Conservation (phyloP, 2,888 invertebrate genomes). For the Chouioia cunea region DNA sequence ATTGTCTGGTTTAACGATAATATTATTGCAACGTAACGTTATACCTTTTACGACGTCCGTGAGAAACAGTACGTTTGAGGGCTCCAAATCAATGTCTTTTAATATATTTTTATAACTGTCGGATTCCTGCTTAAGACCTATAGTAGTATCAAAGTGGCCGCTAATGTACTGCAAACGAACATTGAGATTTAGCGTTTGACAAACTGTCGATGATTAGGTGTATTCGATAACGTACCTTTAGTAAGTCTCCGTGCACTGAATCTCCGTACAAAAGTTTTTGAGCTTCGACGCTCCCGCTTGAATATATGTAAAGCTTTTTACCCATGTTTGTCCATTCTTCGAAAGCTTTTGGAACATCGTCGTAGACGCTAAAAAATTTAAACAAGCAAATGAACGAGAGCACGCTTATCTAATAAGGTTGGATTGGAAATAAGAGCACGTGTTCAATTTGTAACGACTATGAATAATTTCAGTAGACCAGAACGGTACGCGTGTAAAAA, state of each 20-base stretch:
- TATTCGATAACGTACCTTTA: constrained; percentile 68
- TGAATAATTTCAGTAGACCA: too few relatives aligned
- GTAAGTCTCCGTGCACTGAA: constrained; percentile 82
- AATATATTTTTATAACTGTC: constrained; percentile 85
- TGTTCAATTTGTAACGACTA: too few relatives aligned
- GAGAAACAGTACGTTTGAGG: constrained; percentile 84
- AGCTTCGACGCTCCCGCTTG: constrained; percentile 91
- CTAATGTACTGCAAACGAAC: constrained; percentile 72
- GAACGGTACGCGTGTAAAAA: too few relatives aligned
- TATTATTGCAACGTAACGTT: neutral
- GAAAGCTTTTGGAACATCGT: constrained; percentile 84
- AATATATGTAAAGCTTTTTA: constrained; percentile 85
- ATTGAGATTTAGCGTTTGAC: too few relatives aligned
- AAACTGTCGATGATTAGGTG: neutral
- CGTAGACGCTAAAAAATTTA: constrained; percentile 79
- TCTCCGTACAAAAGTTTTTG: constrained; percentile 89
- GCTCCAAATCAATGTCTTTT: constrained; percentile 74
- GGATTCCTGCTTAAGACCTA: constrained; percentile 84
- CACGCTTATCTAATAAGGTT: neutral
- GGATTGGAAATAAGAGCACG: too few relatives aligned
- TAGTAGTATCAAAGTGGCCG: constrained; percentile 88
- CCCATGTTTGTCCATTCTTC: constrained; percentile 79
- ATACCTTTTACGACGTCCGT: constrained; percentile 87
- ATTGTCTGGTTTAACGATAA: too few relatives aligned
- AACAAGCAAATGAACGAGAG: neutral